phyloP scores from a whole-genome alignment of 30 jellyfish, hydroid and myxozoan genomes.

The Turritopsis dohrnii region DNA sequence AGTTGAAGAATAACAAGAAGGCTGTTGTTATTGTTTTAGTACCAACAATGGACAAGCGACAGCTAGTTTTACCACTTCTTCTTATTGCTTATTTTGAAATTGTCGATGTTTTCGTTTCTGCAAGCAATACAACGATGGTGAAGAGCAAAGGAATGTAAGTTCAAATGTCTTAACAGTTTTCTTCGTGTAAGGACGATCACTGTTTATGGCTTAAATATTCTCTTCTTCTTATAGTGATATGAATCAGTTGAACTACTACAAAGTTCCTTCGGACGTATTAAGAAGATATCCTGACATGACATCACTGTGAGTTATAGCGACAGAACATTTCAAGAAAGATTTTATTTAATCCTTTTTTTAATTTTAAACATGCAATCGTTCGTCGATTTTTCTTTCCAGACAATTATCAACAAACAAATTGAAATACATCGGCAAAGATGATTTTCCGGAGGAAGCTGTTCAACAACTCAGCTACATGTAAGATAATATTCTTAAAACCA shows the following conservation, averaged over 20 bases:
- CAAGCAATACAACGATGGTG: not conserved
- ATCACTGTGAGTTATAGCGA: constrained; percentile 1
- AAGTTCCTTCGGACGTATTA: not conserved
- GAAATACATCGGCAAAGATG: not conserved
- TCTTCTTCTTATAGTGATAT: not conserved
- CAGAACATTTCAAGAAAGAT: not conserved
- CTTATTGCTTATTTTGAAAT: not conserved
- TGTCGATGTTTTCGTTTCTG: not conserved
- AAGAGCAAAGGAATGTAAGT: not conserved
- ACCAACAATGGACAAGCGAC: not conserved
- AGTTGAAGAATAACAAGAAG: not conserved
- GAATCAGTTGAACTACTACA: not conserved
- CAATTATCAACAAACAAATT: constrained; percentile 1
- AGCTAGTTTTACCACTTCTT: not conserved
- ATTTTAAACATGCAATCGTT: not conserved
- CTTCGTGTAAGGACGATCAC: too few relatives aligned
- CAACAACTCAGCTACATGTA: constrained; percentile 12
- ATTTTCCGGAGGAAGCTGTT: constrained; percentile 1
- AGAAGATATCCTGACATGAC: not conserved
- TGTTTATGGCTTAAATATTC: not conserved
- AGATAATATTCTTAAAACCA: not conserved
- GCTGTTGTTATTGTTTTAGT: not conserved
- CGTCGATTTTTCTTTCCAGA: not conserved
- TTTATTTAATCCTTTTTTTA: not conserved
- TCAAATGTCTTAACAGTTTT: not conserved